Base-by-base conservation (phyloP, 2,888 invertebrate genomes). In the Hyles lineata region DNA sequence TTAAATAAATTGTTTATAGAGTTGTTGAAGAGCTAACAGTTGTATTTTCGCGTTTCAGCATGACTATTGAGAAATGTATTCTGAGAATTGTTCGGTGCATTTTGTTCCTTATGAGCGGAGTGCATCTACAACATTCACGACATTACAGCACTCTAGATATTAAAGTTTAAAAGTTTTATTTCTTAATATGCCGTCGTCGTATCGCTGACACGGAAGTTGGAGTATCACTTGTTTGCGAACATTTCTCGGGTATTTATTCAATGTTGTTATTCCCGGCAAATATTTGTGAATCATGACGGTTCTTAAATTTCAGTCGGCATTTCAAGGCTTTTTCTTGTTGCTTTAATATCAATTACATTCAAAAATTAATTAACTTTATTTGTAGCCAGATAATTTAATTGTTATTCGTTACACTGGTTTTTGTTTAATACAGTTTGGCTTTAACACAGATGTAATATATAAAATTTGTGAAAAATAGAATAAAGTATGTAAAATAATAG, bases 101-200 rank as follows among this genome's bases (percentile, higher is more conserved):
- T 67, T 67, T 50, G 67, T 50, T 62, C n/a, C 8, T 32, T 67
- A 43, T 50, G 43, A 67, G 43, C 50, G 23, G 21, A 67, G 1
- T 17, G 21, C 63, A 15, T 55, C 55, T 43, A 35, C 43, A 61
- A 25, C n/a, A 17, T 67, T 23, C 23, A 63, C 67, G 23, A 50
- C 23, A 43, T 67, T 67, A 67, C 23, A 50, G 50, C 50, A 67
- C 67, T 23, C 21, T 23, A 25, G 43, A 67, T 63, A 67, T 67
- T n/a, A 43, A 63, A 63, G 32, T 67, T 60, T 29, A 60, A 67
- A 67, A 67, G 67, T 67, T 67, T 23, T 67, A 67, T 50, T 63
- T 43, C 23, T 63, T 63, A n/a, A 21, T 63, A 63, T 67, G 15
- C 17, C 23, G 50, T 50, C 23, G 50, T 50, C 50, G 67, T 23